Base-by-base conservation (phyloP, 1,140 invertebrate species). In the Aplysia californica region DNA sequence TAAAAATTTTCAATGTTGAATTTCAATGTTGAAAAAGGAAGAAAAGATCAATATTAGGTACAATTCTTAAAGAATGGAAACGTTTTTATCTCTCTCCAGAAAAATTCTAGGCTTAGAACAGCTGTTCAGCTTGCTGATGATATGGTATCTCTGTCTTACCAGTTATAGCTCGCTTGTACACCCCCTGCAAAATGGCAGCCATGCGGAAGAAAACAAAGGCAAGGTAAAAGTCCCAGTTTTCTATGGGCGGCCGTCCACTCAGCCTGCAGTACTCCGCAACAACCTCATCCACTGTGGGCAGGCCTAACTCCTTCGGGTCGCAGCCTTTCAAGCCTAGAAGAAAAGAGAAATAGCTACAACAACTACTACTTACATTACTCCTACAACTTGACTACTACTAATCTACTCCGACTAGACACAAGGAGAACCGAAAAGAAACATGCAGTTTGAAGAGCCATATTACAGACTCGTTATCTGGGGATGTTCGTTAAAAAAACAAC, bases 151-250 rank as follows among this genome's bases (percentile, higher is more conserved):
- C 2, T 20, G 3, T 75, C 65, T 68, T 79, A 89, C 88, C 88
- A 74, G 81, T 80, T 23, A 88, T 71, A 39, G 85, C 81, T 69
- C 86, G 77, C 77, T 89, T 90, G n/a, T 90, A 90, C 21, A 91
- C 89, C 33, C 89, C 91, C 79, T 90, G 89, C 56, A 88, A 50
- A 36, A 91, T 90, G 50, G 89, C 87, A 29, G 88, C 88, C 76
- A 87, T 79, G 64, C 90, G 80, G 82, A 90, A 91, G 56, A 84
- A 82, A 21, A 81, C 82, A 80, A 89, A 91, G 18, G 87, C 89
- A 90, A 78, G n/a, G 72, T 91, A 91, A 80, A 90, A 91, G 21
- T 85, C 83, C 86, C 87, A 85, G 84, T 85, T 83, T 15, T 58
- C 80, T 64, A 87, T 81, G 21, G 76, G 50, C 18, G 84, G 79